These are phyloP conservation scores for Netelia inedita DNA, from an alignment of 2,888 invertebrate species.

Conservation along the genomic window DNA sequence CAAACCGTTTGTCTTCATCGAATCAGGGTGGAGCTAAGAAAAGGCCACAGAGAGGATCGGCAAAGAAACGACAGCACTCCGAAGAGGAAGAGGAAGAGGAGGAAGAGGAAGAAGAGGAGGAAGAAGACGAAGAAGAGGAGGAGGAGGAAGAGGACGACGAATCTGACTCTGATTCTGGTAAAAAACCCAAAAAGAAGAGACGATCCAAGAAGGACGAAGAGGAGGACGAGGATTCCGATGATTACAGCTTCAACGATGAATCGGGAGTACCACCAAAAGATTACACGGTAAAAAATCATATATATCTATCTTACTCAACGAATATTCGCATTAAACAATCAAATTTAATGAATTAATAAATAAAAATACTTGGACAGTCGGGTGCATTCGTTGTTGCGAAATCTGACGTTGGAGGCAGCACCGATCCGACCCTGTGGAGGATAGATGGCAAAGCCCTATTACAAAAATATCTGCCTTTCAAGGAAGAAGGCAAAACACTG, in stretches of 20 bases:
- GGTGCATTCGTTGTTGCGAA: slow-evolving; percentile 87
- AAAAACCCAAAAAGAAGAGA: slow-evolving; percentile 79
- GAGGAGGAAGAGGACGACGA: slow-evolving; percentile 83
- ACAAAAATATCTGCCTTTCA: slow-evolving; percentile 87
- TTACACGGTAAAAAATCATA: slow-evolving; percentile 78
- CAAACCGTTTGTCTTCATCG: not conserved
- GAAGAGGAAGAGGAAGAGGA: slow-evolving; percentile 81
- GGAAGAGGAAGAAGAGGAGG: slow-evolving; percentile 82
- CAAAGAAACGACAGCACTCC: slow-evolving; percentile 83
- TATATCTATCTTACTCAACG: not conserved
- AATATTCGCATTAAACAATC: no score
- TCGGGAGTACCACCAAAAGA: slow-evolving; percentile 83
- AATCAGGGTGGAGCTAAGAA: slow-evolving; percentile 79
- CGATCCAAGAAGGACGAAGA: slow-evolving; percentile 82
- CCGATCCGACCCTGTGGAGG: slow-evolving; percentile 87
- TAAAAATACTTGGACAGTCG: slow-evolving; percentile 81
- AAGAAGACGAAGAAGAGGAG: slow-evolving; percentile 81
- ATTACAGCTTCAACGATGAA: slow-evolving; percentile 81
- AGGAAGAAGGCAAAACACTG: slow-evolving; percentile 85
- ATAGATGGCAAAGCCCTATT: slow-evolving; percentile 87
- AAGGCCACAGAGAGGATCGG: slow-evolving; percentile 80
- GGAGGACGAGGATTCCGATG: slow-evolving; percentile 83
- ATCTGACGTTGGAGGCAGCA: slow-evolving; percentile 85
- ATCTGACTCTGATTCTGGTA: slow-evolving; percentile 81
- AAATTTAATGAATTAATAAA: no score